Evolutionary conservation across 2,797 vertebrate species (phyloP).

Genomic region (Numenius phaeopus): DNA sequence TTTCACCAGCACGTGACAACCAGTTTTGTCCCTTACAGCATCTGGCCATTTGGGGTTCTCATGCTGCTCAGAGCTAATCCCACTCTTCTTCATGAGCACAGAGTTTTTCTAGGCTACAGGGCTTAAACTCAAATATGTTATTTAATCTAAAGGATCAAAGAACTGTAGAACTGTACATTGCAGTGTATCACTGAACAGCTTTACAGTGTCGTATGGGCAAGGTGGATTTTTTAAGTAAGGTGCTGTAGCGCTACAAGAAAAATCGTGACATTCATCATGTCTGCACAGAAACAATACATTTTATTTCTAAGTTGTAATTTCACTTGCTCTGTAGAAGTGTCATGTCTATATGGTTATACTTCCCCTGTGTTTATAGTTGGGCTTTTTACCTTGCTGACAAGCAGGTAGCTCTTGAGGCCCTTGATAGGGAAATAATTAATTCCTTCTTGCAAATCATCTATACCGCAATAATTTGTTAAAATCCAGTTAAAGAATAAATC

Average conservation of each 20-base stretch:
- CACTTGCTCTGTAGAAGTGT: neutral
- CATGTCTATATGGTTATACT: neutral
- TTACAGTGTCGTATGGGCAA: neutral
- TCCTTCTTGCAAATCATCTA: neutral
- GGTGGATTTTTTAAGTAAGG: neutral
- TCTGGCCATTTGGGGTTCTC: neutral
- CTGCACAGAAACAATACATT: neutral
- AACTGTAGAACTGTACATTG: neutral
- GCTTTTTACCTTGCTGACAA: neutral
- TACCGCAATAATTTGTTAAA: neutral
- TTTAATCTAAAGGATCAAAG: neutral
- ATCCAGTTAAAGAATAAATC: neutral
- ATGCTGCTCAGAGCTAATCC: neutral
- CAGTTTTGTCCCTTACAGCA: neutral
- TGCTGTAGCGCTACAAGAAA: neutral
- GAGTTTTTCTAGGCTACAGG: neutral
- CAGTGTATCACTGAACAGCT: neutral
- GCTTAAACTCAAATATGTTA: neutral
- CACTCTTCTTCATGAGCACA: neutral
- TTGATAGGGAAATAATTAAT: neutral
- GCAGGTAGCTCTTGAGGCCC: neutral
- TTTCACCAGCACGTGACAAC: neutral
- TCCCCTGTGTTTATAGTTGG: neutral
- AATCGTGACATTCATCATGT: neutral
- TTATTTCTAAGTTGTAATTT: neutral